Evolutionary conservation across 2,797 vertebrate species (phyloP).

Genomic region (Cygnus olor): DNA sequence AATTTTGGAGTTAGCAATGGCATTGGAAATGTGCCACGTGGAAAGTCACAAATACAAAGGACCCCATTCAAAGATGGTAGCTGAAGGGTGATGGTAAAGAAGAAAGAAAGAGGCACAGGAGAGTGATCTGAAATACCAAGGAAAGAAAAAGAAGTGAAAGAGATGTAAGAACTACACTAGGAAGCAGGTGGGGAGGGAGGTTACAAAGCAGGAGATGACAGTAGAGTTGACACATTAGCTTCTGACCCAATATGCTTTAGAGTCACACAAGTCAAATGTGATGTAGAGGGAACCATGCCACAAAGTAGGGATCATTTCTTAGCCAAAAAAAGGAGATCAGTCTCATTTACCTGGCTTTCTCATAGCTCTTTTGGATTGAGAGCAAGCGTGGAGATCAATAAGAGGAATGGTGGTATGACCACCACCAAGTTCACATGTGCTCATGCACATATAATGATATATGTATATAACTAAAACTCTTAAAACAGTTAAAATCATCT

Average conservation of each 20-base stretch:
- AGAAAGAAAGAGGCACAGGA: background rate
- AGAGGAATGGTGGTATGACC: background rate
- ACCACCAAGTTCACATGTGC: background rate
- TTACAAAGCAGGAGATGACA: background rate
- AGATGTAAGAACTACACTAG: background rate
- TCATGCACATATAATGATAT: background rate
- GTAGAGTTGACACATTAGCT: background rate
- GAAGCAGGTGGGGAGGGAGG: background rate
- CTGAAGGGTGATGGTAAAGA: background rate
- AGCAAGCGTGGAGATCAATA: background rate
- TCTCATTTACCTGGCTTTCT: background rate
- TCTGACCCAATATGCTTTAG: background rate
- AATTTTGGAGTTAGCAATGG: background rate
- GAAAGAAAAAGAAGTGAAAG: background rate
- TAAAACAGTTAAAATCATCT: background rate
- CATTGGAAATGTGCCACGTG: background rate
- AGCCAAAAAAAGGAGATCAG: background rate
- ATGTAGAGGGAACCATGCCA: background rate
- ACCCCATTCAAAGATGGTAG: background rate
- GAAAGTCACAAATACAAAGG: background rate
- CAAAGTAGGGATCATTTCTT: background rate
- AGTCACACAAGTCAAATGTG: background rate
- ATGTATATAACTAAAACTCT: background rate
- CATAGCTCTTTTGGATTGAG: background rate
- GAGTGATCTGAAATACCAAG: background rate